Evolutionary conservation across 2,888 invertebrate species (phyloP), one percentile per base, ranked within the genome.

Genomic region (Blera fallax): DNA sequence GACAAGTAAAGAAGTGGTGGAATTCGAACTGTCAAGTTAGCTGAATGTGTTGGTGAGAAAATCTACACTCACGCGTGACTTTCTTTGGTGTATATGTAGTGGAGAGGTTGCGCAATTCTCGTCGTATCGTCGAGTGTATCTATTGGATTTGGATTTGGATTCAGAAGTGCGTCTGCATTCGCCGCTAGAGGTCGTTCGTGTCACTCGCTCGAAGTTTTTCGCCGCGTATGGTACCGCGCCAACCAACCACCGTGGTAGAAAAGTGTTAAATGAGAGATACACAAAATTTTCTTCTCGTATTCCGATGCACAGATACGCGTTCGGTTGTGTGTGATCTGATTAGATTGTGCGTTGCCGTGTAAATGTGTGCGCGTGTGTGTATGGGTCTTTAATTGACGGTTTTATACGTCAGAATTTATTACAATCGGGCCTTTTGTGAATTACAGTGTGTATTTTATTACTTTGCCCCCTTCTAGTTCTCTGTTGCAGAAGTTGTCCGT

Each of bases 391-490:
- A 85, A 87, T 87, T 87, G 87, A 85, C 87, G 87, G 81, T 82
- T 84, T 87, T 82, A 87, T 87, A 87, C 87, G 87, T 87, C 87
- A 85, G 85, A 87, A 87, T 87, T 87, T 87, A 87, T 87, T 87
- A 87, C 85, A 87, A 87, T 85, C 82, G 81, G 78, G 78, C 77
- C 84, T 82, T 87, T 87, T 83, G 87, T 87, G 81, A 79, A 81
- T 81, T 79, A 87, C 54, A 54, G 74, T 73, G 84, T 74, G 74
- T 69, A 74, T 84, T 80, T 81, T 85, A 77, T 81, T 85, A 72
- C 76, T 81, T 69, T 54, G 65, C 50, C 67, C 76, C 62, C 74
- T 62, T 69, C 48, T 64, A 62, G 58, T 24, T 4, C 24, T 2
- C 2, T 24, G 24, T 64, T 67, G 10, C n/a, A 27, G 56, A 34